Base-by-base conservation (phyloP, 2,113 vertebrate genomes). In the Puffinus mauretanicus region DNA sequence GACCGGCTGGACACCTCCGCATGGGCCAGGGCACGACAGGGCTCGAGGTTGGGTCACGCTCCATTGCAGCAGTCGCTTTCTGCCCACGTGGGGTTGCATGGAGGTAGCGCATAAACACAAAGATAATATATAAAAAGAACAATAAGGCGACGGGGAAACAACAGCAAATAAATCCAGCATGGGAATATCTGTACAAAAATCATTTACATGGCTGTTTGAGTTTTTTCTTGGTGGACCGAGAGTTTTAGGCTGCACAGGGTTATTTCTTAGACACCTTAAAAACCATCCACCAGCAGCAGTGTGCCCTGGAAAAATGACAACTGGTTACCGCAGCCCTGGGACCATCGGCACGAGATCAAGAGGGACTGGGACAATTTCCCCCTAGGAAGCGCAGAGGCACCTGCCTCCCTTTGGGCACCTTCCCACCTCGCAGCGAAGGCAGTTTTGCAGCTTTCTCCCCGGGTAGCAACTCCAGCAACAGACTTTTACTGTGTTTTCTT, bases 391-490 rank as follows among this genome's bases (percentile, higher is more conserved):
- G 2, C 4, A 7, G 77, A 88, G 58, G 60, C 88, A 90, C 90
- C 86, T 94, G 77, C 78, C 55, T 83, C 57, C 52, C 78, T 90
- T 62, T 2, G 10, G 71, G 61, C 75, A 69, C 46, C 42, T 86
- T 95, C 40, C 52, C 57, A 54, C 64, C 80, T 84, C 10, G 4
- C 80, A 38, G 60, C 27, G 11, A 84, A 95, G 82, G 75, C 91
- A 86, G 70, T 86, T 96, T 94, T 86, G 79, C 76, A 85, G 4
- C 27, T 90, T 92, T 89, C 55, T 94, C 38, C 32, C 65, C 27
- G 21, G 73, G 12, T 11, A 51, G 90, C 90, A 95, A 83, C 83
- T 88, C 94, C 92, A 96, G 79, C 81, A 94, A 94, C 86, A 19
- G 67, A 75, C 30, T 29, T 34, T 79, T 61, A 52, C 51, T 72